Percentiles rank a stretch among this genome's conserved stretches.
These are phyloP conservation scores for Macroteleia sp. DNA, from an alignment of 2,888 invertebrate genomes.

Conservation along the genomic window DNA sequence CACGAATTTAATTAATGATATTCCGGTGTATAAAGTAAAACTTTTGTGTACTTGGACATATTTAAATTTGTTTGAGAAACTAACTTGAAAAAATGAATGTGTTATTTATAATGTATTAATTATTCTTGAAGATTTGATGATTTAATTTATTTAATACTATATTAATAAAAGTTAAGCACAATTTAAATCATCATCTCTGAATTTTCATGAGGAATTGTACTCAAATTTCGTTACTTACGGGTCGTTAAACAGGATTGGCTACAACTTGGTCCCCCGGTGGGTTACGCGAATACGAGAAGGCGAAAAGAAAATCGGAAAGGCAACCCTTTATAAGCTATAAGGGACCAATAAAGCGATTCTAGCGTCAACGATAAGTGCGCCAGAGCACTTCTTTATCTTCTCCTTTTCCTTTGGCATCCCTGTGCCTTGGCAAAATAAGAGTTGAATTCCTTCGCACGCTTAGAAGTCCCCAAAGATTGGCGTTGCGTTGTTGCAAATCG, in stretches of 20 bases:
- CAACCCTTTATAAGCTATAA: slow-evolving; percentile 69
- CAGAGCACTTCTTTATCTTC: slow-evolving; percentile 52
- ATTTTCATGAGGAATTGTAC: too few relatives aligned
- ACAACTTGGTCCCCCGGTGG: slow-evolving; percentile 1
- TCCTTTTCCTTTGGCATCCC: slow-evolving; percentile 13
- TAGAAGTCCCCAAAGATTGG: slow-evolving; percentile 72
- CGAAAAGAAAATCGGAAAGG: slow-evolving; percentile 41
- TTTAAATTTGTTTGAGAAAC: too few relatives aligned
- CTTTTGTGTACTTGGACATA: too few relatives aligned
- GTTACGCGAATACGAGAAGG: slow-evolving; percentile 19
- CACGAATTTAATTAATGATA: too few relatives aligned
- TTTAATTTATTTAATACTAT: too few relatives aligned
- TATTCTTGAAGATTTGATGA: too few relatives aligned
- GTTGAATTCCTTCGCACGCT: slow-evolving; percentile 63
- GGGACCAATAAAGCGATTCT: slow-evolving; percentile 69
- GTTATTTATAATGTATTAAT: too few relatives aligned
- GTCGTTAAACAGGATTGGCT: slow-evolving; percentile 45
- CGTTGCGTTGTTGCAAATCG: slow-evolving; percentile 78
- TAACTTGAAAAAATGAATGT: too few relatives aligned
- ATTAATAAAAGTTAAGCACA: too few relatives aligned
- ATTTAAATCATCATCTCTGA: too few relatives aligned
- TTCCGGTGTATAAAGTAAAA: too few relatives aligned
- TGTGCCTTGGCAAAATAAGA: slow-evolving; percentile 45
- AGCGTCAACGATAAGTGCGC: slow-evolving; percentile 66
- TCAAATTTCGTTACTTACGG: slow-evolving; percentile 28